Percentiles rank a stretch among this genome's conserved stretches.
These are phyloP conservation scores for Eupithecia exiguata DNA, from an alignment of 2,888 invertebrate species.

Conservation along the genomic window DNA sequence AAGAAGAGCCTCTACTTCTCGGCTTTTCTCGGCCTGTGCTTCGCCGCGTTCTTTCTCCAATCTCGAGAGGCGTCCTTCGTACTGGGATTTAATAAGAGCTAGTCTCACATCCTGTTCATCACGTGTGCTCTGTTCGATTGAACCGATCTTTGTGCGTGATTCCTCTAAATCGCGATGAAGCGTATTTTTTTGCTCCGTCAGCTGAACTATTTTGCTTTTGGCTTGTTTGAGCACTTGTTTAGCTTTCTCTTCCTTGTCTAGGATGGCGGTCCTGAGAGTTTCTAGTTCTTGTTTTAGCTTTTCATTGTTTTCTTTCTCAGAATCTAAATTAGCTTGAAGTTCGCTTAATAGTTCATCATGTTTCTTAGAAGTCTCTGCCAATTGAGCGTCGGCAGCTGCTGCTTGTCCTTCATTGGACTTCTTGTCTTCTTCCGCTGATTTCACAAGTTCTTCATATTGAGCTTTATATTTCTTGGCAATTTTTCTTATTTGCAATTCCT, in stretches of 20 bases:
- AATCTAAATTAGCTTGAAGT: slow-evolving; percentile 71
- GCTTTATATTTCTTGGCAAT: slow-evolving; percentile 97
- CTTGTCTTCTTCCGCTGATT: slow-evolving; percentile 86
- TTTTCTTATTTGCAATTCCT: slow-evolving; percentile 90
- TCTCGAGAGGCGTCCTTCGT: slow-evolving; percentile 87
- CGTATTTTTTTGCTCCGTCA: slow-evolving; percentile 87
- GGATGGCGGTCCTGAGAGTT: slow-evolving; percentile 78
- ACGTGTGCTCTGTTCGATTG: slow-evolving; percentile 79
- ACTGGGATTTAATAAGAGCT: slow-evolving; percentile 87
- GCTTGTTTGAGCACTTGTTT: slow-evolving; percentile 89
- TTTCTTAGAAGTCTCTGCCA: slow-evolving; percentile 78
- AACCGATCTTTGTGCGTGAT: slow-evolving; percentile 77
- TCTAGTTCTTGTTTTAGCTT: slow-evolving; percentile 87
- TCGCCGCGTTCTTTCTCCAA: slow-evolving; percentile 89
- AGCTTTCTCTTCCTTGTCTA: slow-evolving; percentile 86
- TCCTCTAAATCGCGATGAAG: slow-evolving; percentile 84
- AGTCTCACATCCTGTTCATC: slow-evolving; percentile 84
- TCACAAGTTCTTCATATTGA: slow-evolving; percentile 90
- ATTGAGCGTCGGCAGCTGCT: slow-evolving; percentile 75
- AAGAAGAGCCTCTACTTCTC: slow-evolving; percentile 88
- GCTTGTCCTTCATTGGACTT: slow-evolving; percentile 82
- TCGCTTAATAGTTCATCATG: slow-evolving; percentile 79
- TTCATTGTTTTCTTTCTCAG: slow-evolving; percentile 85
- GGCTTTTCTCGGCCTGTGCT: slow-evolving; percentile 83
- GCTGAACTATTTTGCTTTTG: slow-evolving; percentile 87